Percentiles rank a stretch among this genome's conserved stretches.
These are phyloP conservation scores for Morpho helenor DNA, from an alignment of 2,888 invertebrate species.

Conservation along the genomic window DNA sequence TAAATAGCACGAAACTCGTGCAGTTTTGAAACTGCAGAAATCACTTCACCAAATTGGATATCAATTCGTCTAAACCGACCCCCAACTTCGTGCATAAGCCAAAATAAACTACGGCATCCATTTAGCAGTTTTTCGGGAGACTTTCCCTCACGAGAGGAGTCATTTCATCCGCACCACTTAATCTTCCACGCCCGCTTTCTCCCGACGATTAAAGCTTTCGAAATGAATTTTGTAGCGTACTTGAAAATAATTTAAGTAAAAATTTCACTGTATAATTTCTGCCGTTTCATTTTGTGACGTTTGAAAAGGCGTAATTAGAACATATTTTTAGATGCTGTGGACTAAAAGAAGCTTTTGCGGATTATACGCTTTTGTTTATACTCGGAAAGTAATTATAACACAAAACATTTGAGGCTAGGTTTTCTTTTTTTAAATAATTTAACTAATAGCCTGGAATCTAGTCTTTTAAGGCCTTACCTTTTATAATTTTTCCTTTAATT, in stretches of 20 bases:
- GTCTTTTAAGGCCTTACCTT: not conserved
- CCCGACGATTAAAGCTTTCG: constrained; percentile 29
- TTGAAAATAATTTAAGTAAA: constrained; percentile 26
- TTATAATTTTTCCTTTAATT: too few relatives aligned
- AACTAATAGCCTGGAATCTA: too few relatives aligned
- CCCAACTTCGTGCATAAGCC: constrained; percentile 18
- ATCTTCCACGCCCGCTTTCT: constrained; percentile 19
- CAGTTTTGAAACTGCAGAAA: constrained; percentile 5
- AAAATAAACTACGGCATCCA: constrained; percentile 18
- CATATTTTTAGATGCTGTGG: constrained; percentile 6
- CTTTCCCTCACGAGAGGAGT: not conserved
- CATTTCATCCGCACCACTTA: constrained; percentile 23
- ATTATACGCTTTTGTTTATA: not conserved
- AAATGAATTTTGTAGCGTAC: constrained; percentile 23
- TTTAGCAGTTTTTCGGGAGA: constrained; percentile 10
- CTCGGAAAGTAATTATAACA: too few relatives aligned
- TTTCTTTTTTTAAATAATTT: too few relatives aligned
- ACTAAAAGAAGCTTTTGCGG: constrained; percentile 1
- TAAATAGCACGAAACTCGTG: not conserved
- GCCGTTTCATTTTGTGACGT: constrained; percentile 15
- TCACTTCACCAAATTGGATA: constrained; percentile 21
- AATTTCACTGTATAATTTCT: constrained; percentile 22
- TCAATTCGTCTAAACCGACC: constrained; percentile 19
- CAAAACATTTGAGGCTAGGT: too few relatives aligned
- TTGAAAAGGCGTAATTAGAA: constrained; percentile 22